Percentiles rank a stretch among this genome's conserved stretches.
Conservation (phyloP, 1,140 invertebrate genomes). For the Propsilocerus akamusi region DNA sequence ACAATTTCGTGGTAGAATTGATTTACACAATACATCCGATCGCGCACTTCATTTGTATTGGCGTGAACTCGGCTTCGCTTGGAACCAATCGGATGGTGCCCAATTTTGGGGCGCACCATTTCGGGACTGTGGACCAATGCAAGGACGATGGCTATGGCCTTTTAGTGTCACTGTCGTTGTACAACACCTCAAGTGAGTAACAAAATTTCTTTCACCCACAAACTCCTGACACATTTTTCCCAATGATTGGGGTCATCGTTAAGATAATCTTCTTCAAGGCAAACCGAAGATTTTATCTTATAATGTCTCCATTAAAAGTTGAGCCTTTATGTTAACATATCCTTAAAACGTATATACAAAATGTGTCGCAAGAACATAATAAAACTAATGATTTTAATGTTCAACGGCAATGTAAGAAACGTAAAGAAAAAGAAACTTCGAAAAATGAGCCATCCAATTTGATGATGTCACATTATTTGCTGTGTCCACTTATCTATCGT, state of each 20-base stretch:
- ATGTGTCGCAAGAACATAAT: no score
- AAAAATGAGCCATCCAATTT: no score
- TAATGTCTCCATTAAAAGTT: no score
- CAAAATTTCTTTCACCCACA: background rate
- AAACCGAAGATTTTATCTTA: no score
- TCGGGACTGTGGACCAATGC: slow-evolving; percentile 22
- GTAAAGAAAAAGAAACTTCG: no score
- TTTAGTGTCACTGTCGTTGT: slow-evolving; percentile 23
- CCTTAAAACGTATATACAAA: no score
- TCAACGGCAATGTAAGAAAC: no score
- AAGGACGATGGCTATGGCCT: slow-evolving; percentile 22
- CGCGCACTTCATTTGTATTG: slow-evolving; percentile 19
- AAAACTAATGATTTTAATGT: no score
- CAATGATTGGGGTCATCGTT: background rate
- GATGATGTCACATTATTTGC: no score
- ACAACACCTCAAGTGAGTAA: slow-evolving; percentile 18
- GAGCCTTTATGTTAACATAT: no score
- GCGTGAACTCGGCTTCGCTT: slow-evolving; percentile 22
- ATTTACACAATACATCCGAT: slow-evolving; percentile 4
- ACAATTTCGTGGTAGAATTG: slow-evolving; percentile 22
- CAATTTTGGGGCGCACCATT: slow-evolving; percentile 23
- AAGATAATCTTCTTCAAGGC: no score
- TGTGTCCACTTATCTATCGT: no score
- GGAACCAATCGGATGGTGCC: slow-evolving; percentile 22
- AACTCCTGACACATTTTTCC: background rate